Evolutionary conservation across 1,140 invertebrate species (phyloP), one percentile per base, ranked within the genome.

Genomic region (Macrotrachela quadricornifera): DNA sequence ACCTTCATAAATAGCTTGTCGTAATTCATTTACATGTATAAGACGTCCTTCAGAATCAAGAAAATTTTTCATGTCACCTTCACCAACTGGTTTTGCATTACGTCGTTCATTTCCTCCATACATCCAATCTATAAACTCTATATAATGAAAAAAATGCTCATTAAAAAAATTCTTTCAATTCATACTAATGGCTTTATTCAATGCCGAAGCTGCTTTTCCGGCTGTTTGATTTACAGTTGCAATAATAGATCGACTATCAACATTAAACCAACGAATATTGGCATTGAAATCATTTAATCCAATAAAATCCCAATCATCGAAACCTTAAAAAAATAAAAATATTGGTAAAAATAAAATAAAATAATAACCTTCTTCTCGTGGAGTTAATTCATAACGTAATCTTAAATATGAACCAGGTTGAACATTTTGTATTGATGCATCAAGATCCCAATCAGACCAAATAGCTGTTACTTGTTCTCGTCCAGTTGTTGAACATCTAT

Each of bases 41-140:
- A 95, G 79, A 66, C 85, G 82, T 6, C 88, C 90, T 16, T 86
- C 78, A 0, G 80, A 77, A 68, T 92, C 85, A n/a, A 91, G 68
- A 69, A 85, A 92, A 58, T 78, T 76, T 46, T 83, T 76, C 66
- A 92, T 94, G 62, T 94, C 86, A 15, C 77, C 76, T 64, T 94
- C 87, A 47, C 77, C 81, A 51, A 95, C 72, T 12, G 87, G 84
- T 16, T 78, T 84, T 75, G 59, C 11, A 56, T 48, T 14, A 59
- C 50, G 43, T 60, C 60, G 45, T 66, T 63, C 30, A 61, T 40
- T 62, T 68, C 58, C 53, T 83, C 82, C 50, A 86, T 80, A 47
- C 79, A 80, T 56, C 83, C 72, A 70, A 83, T 83, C 15, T 86
- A 73, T 36, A 82, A 30, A 30, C 80, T 76, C 61, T 85, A 81